Evolutionary conservation across 1,140 invertebrate species (phyloP).

Genomic region (Venturia canescens): DNA sequence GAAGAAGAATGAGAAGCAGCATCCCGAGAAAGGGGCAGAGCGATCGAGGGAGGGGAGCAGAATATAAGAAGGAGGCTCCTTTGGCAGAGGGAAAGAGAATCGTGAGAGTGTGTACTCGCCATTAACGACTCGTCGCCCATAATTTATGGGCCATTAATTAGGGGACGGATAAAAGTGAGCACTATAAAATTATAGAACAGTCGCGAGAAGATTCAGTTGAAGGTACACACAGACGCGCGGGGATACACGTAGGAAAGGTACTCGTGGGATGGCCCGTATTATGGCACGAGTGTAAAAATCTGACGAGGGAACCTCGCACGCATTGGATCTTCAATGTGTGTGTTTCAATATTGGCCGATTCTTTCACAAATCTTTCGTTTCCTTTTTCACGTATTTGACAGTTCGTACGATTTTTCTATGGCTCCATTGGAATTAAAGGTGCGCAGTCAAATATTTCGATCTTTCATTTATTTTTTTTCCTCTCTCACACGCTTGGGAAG

Average conservation of each 20-base stretch:
- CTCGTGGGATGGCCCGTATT: conserved; percentile 12
- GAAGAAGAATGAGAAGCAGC: conserved; percentile 3
- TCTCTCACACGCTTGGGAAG: not conserved
- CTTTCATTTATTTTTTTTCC: not conserved
- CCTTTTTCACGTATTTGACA: not conserved
- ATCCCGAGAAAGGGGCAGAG: too few relatives aligned
- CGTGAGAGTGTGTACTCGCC: conserved; percentile 59
- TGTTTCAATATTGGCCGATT: not conserved
- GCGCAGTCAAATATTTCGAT: not conserved
- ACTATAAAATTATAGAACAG: conserved; percentile 72
- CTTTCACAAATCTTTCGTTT: conserved; percentile 39
- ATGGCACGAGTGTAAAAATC: not conserved
- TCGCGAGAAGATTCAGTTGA: conserved; percentile 46
- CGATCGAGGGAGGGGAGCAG: conserved; percentile 1
- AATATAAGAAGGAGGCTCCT: not conserved
- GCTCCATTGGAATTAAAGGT: conserved; percentile 10
- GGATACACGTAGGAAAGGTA: not conserved
- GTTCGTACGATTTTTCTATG: not conserved
- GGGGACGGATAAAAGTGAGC: conserved; percentile 64
- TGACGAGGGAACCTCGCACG: not conserved
- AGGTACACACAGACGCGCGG: not conserved
- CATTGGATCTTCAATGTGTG: not conserved
- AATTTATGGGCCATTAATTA: conserved; percentile 74
- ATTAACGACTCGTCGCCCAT: conserved; percentile 71
- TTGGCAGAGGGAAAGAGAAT: not conserved